Evolutionary conservation across 1,140 invertebrate genomes (phyloP).

Genomic region (Atopsyche davidsoni): DNA sequence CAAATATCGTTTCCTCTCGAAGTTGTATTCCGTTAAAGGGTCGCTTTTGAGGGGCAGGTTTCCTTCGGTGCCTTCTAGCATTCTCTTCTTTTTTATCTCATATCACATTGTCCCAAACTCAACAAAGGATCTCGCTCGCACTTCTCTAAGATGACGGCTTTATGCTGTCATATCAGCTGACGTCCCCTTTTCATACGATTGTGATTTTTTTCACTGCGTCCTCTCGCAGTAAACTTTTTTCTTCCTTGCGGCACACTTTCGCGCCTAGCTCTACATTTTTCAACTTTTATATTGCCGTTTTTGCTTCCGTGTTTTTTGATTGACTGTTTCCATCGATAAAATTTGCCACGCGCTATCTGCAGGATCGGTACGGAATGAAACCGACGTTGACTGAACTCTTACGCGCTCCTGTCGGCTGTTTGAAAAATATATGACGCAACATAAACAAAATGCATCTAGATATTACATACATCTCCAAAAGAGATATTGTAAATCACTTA

Average conservation of each 20-base stretch:
- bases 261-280: neutral
- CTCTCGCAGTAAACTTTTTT: conserved; percentile 3
- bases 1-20: neutral
- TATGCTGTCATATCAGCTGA: conserved; percentile 22
- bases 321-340: conserved; percentile 1
- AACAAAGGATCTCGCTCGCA: conserved; percentile 17
- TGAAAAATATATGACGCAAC: too few species aligned
- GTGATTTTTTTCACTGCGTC: conserved; percentile 6
- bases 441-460: too few species aligned
- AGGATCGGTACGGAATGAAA: too few species aligned
- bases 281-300: conserved; percentile 1
- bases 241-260: neutral
- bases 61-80: neutral
- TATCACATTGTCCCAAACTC: conserved; percentile 20
- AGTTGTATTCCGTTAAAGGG: neutral
- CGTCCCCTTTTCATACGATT: neutral
- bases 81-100: conserved; percentile 17
- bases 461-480: too few species aligned
- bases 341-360: too few species aligned
- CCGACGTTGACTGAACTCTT: too few species aligned
- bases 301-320: neutral
- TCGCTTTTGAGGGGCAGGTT: conserved; percentile 1
- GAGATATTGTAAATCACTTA: too few species aligned
- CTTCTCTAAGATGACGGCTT: conserved; percentile 13
- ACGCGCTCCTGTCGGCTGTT: too few species aligned